Evolutionary conservation across 2,888 invertebrate genomes (phyloP).

Genomic region (Drosophila tripunctata): DNA sequence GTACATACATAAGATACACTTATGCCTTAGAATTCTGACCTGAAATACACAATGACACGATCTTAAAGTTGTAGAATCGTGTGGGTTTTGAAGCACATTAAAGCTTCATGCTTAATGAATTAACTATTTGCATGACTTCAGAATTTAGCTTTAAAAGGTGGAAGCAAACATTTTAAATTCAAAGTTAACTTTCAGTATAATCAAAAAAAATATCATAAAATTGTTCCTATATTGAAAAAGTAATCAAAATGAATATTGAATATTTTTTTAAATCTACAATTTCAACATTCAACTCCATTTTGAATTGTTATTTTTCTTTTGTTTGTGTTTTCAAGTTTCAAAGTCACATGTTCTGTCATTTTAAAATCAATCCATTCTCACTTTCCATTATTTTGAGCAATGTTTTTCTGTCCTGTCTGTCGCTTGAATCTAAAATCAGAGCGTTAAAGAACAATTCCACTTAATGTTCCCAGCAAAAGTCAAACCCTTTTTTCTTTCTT

Average conservation of each 20-base stretch:
- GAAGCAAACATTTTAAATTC: no score
- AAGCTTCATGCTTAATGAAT: no score
- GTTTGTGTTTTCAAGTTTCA: no score
- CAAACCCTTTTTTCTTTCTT: conserved; percentile 40
- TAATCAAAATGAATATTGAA: no score
- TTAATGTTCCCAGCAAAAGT: conserved; percentile 25
- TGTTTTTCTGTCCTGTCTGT: neutral
- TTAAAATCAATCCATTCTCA: conserved; percentile 5
- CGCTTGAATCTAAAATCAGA: neutral
- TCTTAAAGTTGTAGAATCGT: neutral
- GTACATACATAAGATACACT: neutral
- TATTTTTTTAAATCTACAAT: no score
- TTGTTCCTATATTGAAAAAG: no score
- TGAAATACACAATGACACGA: neutral
- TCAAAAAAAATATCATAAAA: no score
- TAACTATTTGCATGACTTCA: no score
- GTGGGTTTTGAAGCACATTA: no score
- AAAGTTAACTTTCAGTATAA: no score
- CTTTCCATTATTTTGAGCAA: neutral
- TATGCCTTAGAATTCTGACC: neutral
- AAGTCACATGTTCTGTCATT: neutral
- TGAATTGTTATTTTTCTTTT: neutral
- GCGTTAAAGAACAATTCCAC: neutral
- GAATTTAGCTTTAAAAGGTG: no score
- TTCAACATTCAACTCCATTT: neutral